These are phyloP conservation scores for Stichodactyla helianthus DNA, from an alignment of 64 coral and sea anemone species.

Conservation along the genomic window DNA sequence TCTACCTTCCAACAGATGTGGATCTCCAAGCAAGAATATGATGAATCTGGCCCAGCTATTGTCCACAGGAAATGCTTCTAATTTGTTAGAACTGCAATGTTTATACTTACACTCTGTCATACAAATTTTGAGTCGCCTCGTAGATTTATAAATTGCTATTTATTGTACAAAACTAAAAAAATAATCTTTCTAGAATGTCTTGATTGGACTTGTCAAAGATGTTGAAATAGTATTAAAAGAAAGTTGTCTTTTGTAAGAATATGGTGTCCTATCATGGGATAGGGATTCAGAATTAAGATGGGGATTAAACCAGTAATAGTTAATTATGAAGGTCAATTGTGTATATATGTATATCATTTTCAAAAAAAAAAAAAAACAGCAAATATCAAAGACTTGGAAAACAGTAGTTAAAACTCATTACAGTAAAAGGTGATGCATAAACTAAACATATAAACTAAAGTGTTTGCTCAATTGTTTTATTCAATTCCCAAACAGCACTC, in stretches of 20 bases:
- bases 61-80: conserved; percentile 87
- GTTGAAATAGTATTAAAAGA: background rate
- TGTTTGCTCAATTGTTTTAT: too few species aligned
- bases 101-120: conserved; percentile 7
- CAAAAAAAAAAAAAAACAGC: too few species aligned
- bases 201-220: conserved; percentile 19
- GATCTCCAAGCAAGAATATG: conserved; percentile 87
- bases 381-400: too few species aligned
- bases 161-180: conserved; percentile 24
- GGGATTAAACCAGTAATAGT: too few species aligned
- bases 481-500: too few species aligned
- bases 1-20: conserved; percentile 94
- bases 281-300: too few species aligned
- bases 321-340: too few species aligned
- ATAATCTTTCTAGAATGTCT: conserved; percentile 25
- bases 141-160: conserved; percentile 32
- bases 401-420: too few species aligned
- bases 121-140: background rate
- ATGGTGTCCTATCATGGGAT: background rate
- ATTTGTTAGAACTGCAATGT: conserved; percentile 2
- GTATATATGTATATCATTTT: too few species aligned
- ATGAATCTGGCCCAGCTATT: conserved; percentile 83
- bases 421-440: too few species aligned
- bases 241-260: conserved; percentile 19
- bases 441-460: too few species aligned